Evolutionary conservation across 1,140 invertebrate species (phyloP), one percentile per base, ranked within the genome.

Genomic region (Sesamia nonagrioides): DNA sequence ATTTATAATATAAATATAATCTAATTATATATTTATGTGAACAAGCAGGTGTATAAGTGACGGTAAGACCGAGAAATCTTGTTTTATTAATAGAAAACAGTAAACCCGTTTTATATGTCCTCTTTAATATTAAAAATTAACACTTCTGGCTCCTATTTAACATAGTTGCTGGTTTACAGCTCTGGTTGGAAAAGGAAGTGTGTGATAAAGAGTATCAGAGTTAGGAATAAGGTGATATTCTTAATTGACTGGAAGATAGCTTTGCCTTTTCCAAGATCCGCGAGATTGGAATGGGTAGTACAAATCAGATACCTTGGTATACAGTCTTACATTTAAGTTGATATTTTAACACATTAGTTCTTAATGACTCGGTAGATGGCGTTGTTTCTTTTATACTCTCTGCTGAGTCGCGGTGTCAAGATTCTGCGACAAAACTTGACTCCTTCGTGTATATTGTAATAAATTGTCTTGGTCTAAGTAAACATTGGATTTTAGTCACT

Each of bases 81-180:
- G 72, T 75, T 75, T 18, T 75, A 75, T 75, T 61, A 75, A 75
- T 75, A 75, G 69, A 73, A 72, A 73, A 52, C 52, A 56, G 56
- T 75, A 75, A 75, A 61, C 72, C 72, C 17, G 72, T 75, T 75
- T 27, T 61, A 58, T 61, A 35, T 60, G 72, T 75, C 72, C 72
- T 75, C 72, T 75, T 75, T 75, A 61, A 75, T 75, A 75, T 75
- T 61, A 75, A 75, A 75, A 75, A 75, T 75, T 61, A 61, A 60
- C 72, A 75, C 56, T 50, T 27, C 33, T 17, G 45, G 15, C 42
- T 11, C 2, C 45, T 50, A 21, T 17, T 68, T 56, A 61, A 75
- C 72, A 61, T 75, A 75, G 72, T 75, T 61, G 72, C 56, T 60
- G 15, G 71, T 73, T 73, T 58, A 58, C 11, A 11, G 35, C 18